Evolutionary conservation across 2,113 vertebrate genomes (phyloP), one percentile per base, ranked within the genome.

Genomic region (Lophius piscatorius): DNA sequence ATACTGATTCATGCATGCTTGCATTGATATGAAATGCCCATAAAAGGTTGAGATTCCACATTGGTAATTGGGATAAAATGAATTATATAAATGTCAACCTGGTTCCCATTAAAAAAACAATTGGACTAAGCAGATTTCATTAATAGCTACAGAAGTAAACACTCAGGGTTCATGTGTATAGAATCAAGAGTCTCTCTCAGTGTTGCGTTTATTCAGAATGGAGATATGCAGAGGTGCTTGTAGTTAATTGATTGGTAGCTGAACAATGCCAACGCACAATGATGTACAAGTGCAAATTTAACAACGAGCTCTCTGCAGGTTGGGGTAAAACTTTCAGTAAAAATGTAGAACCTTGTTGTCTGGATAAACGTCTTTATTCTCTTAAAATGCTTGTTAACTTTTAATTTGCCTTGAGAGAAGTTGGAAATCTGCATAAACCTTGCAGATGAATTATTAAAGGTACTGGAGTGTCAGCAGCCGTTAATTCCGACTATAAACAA

Each of bases 231-330:
- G 56, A 50, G 34, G 46, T 41, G 60, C 50, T 68, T 38, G 48
- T 62, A 24, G 68, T 54, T 86, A 69, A 81, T 72, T 79, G 73
- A 76, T 75, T 26, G 59, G 51, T 55, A 46, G 57, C 69, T 4
- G 47, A 81, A 76, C 75, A 81, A 70, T 64, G 63, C 48, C 12
- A 35, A 57, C 14, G 8, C 39, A 63, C 60, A 63, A 63, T 47
- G 22, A 82, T 63, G 59, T 58, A 76, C 48, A 75, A 62, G 58
- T 58, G 36, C 33, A 38, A 9, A 34, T 63, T 74, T 75, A 79
- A 79, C 79, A 59, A 69, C 42, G 22, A 26, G 44, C 49, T 48
- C 42, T 3, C 9, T 24, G 66, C 63, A 54, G 26, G 42, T n/a
- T 34, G 29, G 26, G 2, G 26, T 28, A 24, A 56, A 22, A n/a